phyloP scores from a whole-genome alignment of 2,888 invertebrate genomes.

The Micoletzkya japonica region DNA sequence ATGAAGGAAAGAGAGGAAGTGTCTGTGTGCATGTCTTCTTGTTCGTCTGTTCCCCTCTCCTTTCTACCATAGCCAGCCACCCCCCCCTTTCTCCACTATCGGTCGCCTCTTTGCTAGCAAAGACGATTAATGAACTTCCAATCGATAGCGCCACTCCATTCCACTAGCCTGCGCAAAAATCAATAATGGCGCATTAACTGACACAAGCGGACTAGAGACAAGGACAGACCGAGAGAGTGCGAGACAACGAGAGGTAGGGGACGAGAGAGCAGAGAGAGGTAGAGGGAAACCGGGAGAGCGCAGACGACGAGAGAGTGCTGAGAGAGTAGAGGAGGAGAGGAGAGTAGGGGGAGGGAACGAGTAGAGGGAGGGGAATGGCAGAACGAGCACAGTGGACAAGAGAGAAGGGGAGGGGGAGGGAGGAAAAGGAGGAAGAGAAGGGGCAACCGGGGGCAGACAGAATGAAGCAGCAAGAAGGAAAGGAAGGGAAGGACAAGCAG shows the following conservation, averaged over 20 bases:
- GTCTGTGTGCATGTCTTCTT: too few relatives aligned
- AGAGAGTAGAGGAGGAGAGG: not conserved
- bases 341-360: not conserved
- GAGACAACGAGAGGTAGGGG: not conserved
- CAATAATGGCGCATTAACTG: not conserved
- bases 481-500: not conserved
- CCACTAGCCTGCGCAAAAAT: too few relatives aligned
- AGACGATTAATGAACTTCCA: too few relatives aligned
- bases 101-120: too few relatives aligned
- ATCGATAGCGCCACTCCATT: too few relatives aligned
- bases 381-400: too few relatives aligned
- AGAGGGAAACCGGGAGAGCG: conserved; percentile 3
- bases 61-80: too few relatives aligned
- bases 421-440: not conserved
- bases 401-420: not conserved
- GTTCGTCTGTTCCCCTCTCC: too few relatives aligned
- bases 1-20: too few relatives aligned
- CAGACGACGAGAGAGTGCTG: not conserved
- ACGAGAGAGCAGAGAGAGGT: not conserved
- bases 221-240: not conserved
- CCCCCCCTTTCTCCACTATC: too few relatives aligned
- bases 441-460: not conserved
- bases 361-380: not conserved
- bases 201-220: not conserved
- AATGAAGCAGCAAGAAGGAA: not conserved